phyloP scores from a whole-genome alignment of 2,113 vertebrate species.

The Myotis lucifugus region DNA sequence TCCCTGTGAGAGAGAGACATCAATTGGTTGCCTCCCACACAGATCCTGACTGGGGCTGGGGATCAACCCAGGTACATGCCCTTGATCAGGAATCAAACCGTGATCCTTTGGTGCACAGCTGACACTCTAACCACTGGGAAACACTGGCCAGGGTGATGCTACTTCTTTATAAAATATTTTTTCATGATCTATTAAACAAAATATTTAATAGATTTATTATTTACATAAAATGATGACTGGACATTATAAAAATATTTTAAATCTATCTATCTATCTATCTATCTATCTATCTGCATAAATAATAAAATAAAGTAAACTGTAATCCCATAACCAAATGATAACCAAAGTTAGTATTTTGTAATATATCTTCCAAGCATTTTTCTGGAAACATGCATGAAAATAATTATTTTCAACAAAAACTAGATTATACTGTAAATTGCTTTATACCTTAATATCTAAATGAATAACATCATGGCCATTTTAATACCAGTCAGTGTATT shows the following conservation, averaged over 20 bases:
- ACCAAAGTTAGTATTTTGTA: not conserved
- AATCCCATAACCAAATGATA: not conserved
- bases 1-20: too few relatives aligned
- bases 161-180: not conserved
- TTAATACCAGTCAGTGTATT: not conserved
- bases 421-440: not conserved
- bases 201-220: slow-evolving; percentile 14
- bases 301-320: not conserved
- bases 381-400: not conserved
- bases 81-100: too few relatives aligned
- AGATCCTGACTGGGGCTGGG: too few relatives aligned
- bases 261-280: too few relatives aligned
- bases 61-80: too few relatives aligned
- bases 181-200: not conserved
- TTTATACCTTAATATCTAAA: slow-evolving; percentile 27
- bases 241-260: not conserved
- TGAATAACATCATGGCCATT: not conserved
- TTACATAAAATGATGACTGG: not conserved
- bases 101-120: too few relatives aligned
- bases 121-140: too few relatives aligned
- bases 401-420: slow-evolving; percentile 18
- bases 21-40: too few relatives aligned
- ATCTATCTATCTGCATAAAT: not conserved
- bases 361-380: not conserved
- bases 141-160: too few relatives aligned